Evolutionary conservation across 2,113 vertebrate genomes (phyloP).

Genomic region (Empidonax traillii): DNA sequence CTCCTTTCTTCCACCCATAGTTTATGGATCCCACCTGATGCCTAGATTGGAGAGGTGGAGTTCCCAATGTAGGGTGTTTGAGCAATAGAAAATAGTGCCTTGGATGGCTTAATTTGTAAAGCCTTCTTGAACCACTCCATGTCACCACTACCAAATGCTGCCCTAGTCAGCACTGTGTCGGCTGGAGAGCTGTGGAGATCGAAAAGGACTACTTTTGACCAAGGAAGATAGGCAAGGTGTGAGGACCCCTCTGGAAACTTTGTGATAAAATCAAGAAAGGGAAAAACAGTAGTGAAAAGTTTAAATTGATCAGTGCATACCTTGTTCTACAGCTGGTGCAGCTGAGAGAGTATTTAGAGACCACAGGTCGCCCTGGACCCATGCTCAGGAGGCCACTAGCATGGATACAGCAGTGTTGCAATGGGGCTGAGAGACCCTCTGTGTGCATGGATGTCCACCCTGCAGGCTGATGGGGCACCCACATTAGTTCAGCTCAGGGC

Average conservation of each 20-base stretch:
- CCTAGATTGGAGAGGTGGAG: neutral
- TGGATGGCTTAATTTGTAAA: neutral
- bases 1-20: neutral
- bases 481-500: neutral
- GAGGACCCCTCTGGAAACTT: neutral
- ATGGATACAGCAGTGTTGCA: neutral
- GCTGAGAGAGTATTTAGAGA: neutral
- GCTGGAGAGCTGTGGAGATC: neutral
- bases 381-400: neutral
- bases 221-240: neutral
- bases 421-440: neutral
- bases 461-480: neutral
- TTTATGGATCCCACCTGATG: neutral
- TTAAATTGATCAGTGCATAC: neutral
- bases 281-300: neutral
- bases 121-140: neutral
- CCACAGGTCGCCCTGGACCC: neutral
- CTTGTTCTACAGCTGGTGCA: neutral
- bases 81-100: neutral
- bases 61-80: neutral
- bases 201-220: neutral
- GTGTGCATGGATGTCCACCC: rapidly evolving
- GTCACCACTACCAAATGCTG: neutral
- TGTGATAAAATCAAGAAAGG: neutral
- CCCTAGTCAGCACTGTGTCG: neutral